A percentile compares a stretch with the other conserved stretches of the same genome.
Conservation (phyloP, 2,888 invertebrate species). For the Galeruca laticollis region DNA sequence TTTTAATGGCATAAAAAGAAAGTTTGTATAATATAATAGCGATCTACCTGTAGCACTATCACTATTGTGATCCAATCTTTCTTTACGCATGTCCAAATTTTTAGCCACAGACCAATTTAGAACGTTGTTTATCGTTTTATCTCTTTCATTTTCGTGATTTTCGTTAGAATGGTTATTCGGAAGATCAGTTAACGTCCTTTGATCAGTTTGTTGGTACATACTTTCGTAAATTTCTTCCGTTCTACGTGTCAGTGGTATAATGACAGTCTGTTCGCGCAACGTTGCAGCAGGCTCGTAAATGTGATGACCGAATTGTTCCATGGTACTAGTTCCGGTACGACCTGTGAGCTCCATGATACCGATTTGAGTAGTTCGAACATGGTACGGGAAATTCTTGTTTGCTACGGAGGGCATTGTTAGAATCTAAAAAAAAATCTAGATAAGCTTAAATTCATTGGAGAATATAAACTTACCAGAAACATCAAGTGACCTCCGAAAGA, state of each 20-base stretch:
- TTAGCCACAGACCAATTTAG: slow-evolving; percentile 64
- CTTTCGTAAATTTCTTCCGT: slow-evolving; percentile 73
- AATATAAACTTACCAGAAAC: slow-evolving; percentile 72
- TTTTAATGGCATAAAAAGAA: background rate
- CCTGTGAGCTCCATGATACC: slow-evolving; percentile 74
- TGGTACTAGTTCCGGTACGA: slow-evolving; percentile 67
- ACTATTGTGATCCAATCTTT: slow-evolving; percentile 41
- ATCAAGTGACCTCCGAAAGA: slow-evolving; percentile 74
- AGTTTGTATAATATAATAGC: too few species aligned
- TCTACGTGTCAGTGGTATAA: slow-evolving; percentile 74
- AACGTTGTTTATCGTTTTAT: slow-evolving; percentile 62
- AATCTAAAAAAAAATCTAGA: slow-evolving; percentile 72
- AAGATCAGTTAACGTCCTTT: slow-evolving; percentile 17
- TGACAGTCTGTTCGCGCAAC: slow-evolving; percentile 70
- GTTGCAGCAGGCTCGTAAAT: slow-evolving; percentile 72
- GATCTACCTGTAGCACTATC: slow-evolving; percentile 34
- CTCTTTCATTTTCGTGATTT: slow-evolving; percentile 39
- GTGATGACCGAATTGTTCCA: slow-evolving; percentile 75
- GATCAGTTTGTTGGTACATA: slow-evolving; percentile 58
- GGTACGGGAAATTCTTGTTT: slow-evolving; percentile 91
- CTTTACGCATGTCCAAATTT: slow-evolving; percentile 57
- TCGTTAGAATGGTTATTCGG: slow-evolving; percentile 24
- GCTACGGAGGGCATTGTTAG: slow-evolving; percentile 87
- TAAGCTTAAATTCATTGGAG: background rate
- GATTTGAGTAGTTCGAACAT: slow-evolving; percentile 87